phyloP scores from a whole-genome alignment of 2,888 invertebrate species.

The Lypha dubia region DNA sequence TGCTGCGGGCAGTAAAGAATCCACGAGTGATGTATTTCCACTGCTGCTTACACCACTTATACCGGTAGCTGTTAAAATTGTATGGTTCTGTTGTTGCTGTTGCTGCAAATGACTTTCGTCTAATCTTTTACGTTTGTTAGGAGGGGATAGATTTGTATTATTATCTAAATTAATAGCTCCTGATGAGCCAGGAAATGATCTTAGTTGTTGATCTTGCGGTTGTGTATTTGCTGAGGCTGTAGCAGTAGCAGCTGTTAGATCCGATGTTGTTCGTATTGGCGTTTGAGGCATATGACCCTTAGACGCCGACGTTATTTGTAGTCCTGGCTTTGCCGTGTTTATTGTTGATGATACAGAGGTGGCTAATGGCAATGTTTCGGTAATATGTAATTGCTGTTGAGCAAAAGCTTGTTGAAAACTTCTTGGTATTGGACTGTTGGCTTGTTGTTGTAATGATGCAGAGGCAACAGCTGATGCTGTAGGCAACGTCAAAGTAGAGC shows the following conservation, averaged over 20 bases:
- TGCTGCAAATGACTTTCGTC: constrained; percentile 56
- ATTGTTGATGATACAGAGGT: constrained; percentile 29
- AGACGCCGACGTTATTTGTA: constrained; percentile 70
- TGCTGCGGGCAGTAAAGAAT: constrained; percentile 78
- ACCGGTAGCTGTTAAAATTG: constrained; percentile 74
- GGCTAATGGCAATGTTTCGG: constrained; percentile 43
- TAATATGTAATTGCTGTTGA: constrained; percentile 73
- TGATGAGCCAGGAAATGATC: constrained; percentile 48
- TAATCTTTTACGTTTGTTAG: constrained; percentile 65
- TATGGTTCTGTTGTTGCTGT: constrained; percentile 44
- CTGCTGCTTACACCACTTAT: no score
- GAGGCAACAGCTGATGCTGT: constrained; percentile 45
- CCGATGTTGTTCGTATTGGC: constrained; percentile 73
- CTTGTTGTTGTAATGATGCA: constrained; percentile 68
- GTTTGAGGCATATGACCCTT: constrained; percentile 75
- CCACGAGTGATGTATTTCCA: constrained; percentile 75
- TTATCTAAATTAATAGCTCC: constrained; percentile 60
- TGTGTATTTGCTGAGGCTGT: constrained; percentile 60
- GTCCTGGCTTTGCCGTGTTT: constrained; percentile 48
- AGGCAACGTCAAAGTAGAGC: constrained; percentile 41
- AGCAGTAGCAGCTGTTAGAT: constrained; percentile 72
- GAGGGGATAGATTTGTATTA: constrained; percentile 35
- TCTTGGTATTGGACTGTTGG: constrained; percentile 71
- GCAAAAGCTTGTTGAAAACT: constrained; percentile 77
- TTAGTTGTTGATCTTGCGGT: constrained; percentile 51